phyloP scores from a whole-genome alignment of 2,113 vertebrate genomes.

The Aepyceros melampus region DNA sequence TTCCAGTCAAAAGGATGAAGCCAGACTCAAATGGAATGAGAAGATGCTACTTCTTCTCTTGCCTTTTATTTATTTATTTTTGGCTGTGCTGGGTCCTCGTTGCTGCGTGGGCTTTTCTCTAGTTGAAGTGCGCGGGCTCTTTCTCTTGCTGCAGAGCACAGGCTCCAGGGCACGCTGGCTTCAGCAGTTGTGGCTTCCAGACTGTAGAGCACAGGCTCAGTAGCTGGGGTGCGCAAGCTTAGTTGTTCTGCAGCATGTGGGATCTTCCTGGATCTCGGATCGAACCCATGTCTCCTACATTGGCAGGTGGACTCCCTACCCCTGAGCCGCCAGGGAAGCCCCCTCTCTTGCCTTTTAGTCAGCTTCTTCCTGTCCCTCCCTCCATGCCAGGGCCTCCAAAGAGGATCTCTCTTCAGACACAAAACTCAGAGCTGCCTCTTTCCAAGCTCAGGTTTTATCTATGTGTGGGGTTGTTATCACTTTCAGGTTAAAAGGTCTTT shows the following conservation, averaged over 20 bases:
- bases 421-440: not conserved
- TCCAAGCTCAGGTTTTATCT: not conserved
- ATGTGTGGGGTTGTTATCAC: not conserved
- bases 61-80: not conserved
- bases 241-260: not conserved
- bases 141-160: not conserved
- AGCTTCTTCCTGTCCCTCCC: not conserved
- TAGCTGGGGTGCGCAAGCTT: not conserved
- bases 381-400: not conserved
- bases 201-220: not conserved
- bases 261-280: not conserved
- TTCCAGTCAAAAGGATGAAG: not conserved
- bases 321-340: not conserved
- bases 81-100: not conserved
- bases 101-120: not conserved
- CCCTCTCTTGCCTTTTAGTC: not conserved
- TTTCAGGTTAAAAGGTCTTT: not conserved
- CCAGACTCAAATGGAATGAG: not conserved
- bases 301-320: not conserved
- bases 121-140: accelerated
- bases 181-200: not conserved
- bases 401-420: not conserved
- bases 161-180: not conserved
- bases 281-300: not conserved
- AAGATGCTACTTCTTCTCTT: not conserved